Base-by-base conservation (phyloP, 2,888 invertebrate species). In the Eristalis arbustorum region DNA sequence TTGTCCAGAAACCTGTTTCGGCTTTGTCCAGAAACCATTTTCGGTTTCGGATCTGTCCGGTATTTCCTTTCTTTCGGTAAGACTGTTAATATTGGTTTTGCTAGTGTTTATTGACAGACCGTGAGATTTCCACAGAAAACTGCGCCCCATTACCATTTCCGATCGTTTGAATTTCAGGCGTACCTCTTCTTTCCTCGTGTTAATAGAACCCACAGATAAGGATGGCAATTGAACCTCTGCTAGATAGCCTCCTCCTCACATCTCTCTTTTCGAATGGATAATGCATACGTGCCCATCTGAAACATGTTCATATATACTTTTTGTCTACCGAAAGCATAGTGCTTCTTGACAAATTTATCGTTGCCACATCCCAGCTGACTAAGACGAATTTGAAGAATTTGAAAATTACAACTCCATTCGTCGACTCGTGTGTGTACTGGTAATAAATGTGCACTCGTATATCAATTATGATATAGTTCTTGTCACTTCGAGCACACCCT, bases 341-440 rank as follows among this genome's bases (percentile, higher is more conserved):
- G 18, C 8, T 8, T 8, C 49, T 49, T 49, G 49, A 49, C 49
- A 49, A 49, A 49, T 49, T 49, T 49, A 49, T 49, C 18, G 49
- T 42, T n/a, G 14, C 18, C 49, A 49, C 49, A 49, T 56, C 76
- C 57, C 34, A 76, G 31, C 68, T 62, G 69, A 69, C 25, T 63
- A 57, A 66, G 40, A 40, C 69, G 64, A 68, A 76, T 67, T 34
- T 56, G 62, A 76, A 76, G 62, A 76, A 69, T 62, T 31, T 61
- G 25, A 76, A 76, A 69, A 76, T 68, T 68, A 69, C 56, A 34
- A 76, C 42, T 28, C 42, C 22, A 59, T 59, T 42, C 31, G 67
- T 67, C 57, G 18, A 49, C 18, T 49, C 49, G n/a, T 49, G 18
- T 49, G 49, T 49, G 18, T 49, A 18, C 4, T 18, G 8, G 49